A percentile compares a stretch with the other conserved stretches of the same genome.
phyloP scores from a whole-genome alignment of 2,888 invertebrate species.

The Tanytarsus gracilentus region DNA sequence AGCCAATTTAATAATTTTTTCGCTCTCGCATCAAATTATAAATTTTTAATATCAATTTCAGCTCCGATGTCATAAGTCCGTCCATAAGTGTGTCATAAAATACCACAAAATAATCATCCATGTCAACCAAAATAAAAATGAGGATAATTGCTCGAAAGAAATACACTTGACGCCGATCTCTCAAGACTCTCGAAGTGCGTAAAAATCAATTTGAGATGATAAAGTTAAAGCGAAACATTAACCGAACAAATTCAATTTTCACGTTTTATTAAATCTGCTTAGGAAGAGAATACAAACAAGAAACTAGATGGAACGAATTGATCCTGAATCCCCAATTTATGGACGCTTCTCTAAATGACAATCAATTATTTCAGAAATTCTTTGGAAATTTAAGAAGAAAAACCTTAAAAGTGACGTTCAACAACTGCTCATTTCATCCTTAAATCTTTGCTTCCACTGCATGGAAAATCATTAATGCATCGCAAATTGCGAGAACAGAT shows the following conservation, averaged over 20 bases:
- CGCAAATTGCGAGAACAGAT: constrained; percentile 23
- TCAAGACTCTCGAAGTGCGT: constrained; percentile 1
- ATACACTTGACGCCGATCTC: neutral
- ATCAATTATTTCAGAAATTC: constrained; percentile 2
- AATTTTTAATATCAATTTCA: too few relatives aligned
- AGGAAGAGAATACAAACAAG: constrained; percentile 16
- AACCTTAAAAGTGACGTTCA: constrained; percentile 16
- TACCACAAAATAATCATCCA: too few relatives aligned
- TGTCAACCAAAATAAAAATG: neutral
- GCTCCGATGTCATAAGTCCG: too few relatives aligned
- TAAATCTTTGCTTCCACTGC: neutral
- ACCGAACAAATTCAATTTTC: constrained; percentile 23
- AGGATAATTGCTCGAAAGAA: neutral
- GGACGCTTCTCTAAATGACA: too few relatives aligned
- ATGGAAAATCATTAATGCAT: constrained; percentile 22
- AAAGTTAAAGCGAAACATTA: constrained; percentile 13
- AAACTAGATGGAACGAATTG: constrained; percentile 27
- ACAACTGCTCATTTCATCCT: constrained; percentile 21
- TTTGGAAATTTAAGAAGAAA: constrained; percentile 14
- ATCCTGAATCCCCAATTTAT: too few relatives aligned
- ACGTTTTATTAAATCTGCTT: constrained; percentile 2
- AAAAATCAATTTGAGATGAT: constrained; percentile 22
- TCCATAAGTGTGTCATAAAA: too few relatives aligned
- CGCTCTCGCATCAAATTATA: too few relatives aligned
- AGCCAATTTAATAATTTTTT: too few relatives aligned